Conservation (phyloP, 2,888 invertebrate genomes). For the Leucozona laternaria region DNA sequence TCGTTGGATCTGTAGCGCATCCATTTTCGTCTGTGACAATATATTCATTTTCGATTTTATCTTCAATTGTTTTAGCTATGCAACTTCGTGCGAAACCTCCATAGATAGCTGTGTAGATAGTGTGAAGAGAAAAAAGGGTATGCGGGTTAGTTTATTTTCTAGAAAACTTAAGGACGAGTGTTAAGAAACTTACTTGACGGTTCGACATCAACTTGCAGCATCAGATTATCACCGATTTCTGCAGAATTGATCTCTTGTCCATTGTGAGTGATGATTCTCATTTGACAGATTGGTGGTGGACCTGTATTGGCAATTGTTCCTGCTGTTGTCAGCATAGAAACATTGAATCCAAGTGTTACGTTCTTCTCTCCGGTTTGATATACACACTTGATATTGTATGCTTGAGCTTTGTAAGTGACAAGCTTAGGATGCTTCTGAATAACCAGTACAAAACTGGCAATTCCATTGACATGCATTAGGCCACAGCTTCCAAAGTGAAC, state of each 20-base stretch:
- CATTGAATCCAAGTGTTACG: conserved; percentile 96
- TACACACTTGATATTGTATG: conserved; percentile 97
- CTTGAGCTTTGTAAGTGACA: conserved; percentile 96
- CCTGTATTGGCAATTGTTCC: conserved; percentile 98
- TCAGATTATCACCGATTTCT: conserved; percentile 95
- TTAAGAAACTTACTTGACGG: conserved; percentile 86
- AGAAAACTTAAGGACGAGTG: not conserved
- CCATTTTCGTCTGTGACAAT: conserved; percentile 97
- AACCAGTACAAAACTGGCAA: conserved; percentile 96
- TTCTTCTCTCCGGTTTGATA: conserved; percentile 97
- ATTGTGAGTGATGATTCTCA: conserved; percentile 94
- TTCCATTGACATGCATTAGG: conserved; percentile 94
- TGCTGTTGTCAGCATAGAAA: conserved; percentile 97
- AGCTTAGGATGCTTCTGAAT: conserved; percentile 98
- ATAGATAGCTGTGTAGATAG: conserved; percentile 89
- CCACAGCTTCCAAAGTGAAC: conserved; percentile 96
- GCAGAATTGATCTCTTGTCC: conserved; percentile 96
- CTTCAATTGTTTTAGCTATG: conserved; percentile 96
- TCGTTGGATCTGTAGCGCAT: conserved; percentile 95
- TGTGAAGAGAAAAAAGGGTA: not conserved
- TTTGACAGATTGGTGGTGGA: conserved; percentile 95
- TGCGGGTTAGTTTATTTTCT: not conserved
- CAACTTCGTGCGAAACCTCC: conserved; percentile 97
- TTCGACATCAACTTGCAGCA: conserved; percentile 93
- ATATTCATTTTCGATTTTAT: conserved; percentile 94